Evolutionary conservation across 2,888 invertebrate species (phyloP).

Genomic region (Rhodophaea formosa): DNA sequence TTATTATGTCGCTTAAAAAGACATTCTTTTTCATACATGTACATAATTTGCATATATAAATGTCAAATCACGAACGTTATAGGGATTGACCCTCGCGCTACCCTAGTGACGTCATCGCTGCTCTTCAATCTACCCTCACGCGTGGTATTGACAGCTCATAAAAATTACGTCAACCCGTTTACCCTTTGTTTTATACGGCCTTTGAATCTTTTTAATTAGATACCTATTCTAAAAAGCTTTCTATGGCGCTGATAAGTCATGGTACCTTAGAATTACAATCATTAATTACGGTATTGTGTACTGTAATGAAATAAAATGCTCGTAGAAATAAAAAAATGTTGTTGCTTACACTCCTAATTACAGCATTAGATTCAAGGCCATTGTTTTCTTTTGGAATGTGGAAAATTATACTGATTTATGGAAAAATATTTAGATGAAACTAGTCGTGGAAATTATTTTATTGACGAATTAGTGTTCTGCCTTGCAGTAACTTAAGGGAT

Average conservation of each 20-base stretch:
- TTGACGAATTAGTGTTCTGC: too few relatives aligned
- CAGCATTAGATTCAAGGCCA: not conserved
- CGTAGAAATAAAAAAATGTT: not conserved
- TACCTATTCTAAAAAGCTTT: constrained; percentile 10
- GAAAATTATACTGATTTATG: too few relatives aligned
- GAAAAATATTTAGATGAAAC: too few relatives aligned
- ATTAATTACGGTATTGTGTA: constrained; percentile 31
- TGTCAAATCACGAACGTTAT: not conserved
- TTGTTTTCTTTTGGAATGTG: too few relatives aligned
- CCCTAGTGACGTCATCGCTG: constrained; percentile 33
- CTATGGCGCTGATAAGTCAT: constrained; percentile 14
- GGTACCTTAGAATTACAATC: constrained; percentile 9
- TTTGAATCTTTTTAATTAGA: constrained; percentile 7
- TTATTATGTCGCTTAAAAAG: not conserved
- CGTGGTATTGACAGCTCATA: constrained; percentile 44
- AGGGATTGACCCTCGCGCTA: not conserved
- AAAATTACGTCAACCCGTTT: constrained; percentile 39
- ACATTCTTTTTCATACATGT: not conserved
- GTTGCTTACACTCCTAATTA: not conserved
- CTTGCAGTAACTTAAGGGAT: too few relatives aligned
- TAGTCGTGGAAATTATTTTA: too few relatives aligned
- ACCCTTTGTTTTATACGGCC: constrained; percentile 18
- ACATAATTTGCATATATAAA: not conserved
- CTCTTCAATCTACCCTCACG: constrained; percentile 42
- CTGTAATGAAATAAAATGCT: not conserved